A percentile compares a stretch with the other conserved stretches of the same genome.
Evolutionary conservation across 2,797 vertebrate genomes (phyloP).

Genomic region (Premnoplex brunnescens): DNA sequence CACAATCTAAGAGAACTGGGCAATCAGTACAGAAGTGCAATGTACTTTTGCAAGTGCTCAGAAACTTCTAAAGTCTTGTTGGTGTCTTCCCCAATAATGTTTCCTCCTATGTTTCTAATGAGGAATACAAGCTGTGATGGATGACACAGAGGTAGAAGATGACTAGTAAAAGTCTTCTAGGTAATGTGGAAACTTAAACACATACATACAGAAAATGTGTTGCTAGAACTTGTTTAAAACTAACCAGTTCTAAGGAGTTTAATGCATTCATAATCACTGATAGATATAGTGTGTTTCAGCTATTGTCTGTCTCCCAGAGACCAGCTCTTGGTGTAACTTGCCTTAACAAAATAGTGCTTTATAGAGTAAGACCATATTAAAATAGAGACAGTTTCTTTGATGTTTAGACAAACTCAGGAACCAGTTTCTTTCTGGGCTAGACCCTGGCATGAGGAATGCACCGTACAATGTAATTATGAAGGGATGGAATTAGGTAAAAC

Average conservation of each 20-base stretch:
- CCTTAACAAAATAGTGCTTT: neutral
- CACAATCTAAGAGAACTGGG: neutral
- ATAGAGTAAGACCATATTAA: neutral
- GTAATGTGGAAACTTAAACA: neutral
- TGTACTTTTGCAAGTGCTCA: neutral
- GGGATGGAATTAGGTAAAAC: neutral
- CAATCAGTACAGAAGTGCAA: neutral
- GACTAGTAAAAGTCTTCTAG: neutral
- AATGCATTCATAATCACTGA: neutral
- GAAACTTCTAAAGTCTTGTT: neutral
- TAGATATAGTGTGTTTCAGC: neutral
- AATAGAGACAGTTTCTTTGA: neutral
- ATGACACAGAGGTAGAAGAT: neutral
- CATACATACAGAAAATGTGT: accelerated
- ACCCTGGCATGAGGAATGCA: neutral
- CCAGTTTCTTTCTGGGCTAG: neutral
- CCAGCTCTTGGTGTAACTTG: accelerated
- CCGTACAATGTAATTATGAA: neutral
- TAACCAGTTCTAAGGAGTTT: neutral
- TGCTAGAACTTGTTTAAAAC: neutral
- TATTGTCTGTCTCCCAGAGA: neutral
- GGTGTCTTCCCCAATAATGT: neutral
- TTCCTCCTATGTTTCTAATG: neutral
- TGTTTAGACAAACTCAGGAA: neutral
- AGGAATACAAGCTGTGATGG: neutral